A percentile compares a stretch with the other conserved stretches of the same genome.
Conservation (phyloP, 2,888 invertebrate genomes). For the Rhagophthalmus giganteus region DNA sequence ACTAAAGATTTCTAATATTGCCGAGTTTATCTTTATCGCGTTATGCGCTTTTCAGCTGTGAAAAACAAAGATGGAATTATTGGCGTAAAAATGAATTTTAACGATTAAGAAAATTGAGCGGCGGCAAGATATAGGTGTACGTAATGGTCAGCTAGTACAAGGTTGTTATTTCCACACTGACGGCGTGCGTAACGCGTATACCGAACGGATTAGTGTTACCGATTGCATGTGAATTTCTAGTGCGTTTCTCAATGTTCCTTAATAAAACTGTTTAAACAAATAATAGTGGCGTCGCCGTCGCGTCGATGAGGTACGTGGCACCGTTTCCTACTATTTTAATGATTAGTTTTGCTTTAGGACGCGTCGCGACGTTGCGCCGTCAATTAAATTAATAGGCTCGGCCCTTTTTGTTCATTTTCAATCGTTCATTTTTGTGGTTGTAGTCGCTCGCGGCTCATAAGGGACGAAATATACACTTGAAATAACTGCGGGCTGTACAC, state of each 20-base stretch:
- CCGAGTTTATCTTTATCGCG: constrained; percentile 35
- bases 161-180: constrained; percentile 40
- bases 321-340: no score
- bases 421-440: constrained; percentile 12
- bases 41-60: constrained; percentile 3
- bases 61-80: constrained; percentile 31
- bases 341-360: no score
- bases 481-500: constrained; percentile 6
- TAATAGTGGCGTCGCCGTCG: no score
- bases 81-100: constrained; percentile 28
- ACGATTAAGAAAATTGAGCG: constrained; percentile 29
- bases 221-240: no score
- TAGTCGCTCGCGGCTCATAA: constrained; percentile 8
- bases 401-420: constrained; percentile 14
- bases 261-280: no score
- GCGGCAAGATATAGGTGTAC: constrained; percentile 15
- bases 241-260: no score
- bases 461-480: constrained; percentile 8
- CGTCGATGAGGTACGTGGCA: constrained; percentile 3
- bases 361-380: no score
- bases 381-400: constrained; percentile 8
- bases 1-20: constrained; percentile 31
- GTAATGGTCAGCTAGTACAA: constrained; percentile 23
- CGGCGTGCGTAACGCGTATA: constrained; percentile 49
- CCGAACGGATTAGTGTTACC: no score